Evolutionary conservation across 2,797 vertebrate genomes (phyloP).

Genomic region (Centroberyx gerrardi): DNA sequence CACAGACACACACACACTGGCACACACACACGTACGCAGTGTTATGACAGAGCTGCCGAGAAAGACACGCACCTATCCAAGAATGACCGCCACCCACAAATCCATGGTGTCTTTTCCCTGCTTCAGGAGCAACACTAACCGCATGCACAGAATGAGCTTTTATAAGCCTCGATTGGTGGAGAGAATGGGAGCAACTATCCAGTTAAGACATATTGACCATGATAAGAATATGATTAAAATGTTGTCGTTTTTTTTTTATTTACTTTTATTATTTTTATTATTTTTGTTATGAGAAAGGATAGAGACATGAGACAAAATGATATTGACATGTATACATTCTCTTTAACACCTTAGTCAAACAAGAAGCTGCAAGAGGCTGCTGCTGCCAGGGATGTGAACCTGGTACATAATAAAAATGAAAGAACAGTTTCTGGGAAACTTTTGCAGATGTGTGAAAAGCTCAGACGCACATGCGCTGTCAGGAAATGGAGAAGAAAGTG

Average conservation of each 20-base stretch:
- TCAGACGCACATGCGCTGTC: constrained; percentile 13
- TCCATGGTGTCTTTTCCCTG: constrained; percentile 30
- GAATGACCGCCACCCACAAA: constrained; percentile 36
- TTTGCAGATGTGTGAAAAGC: constrained; percentile 78
- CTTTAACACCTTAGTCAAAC: constrained; percentile 16
- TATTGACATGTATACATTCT: constrained; percentile 2
- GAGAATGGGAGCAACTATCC: constrained; percentile 42
- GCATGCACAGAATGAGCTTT: constrained; percentile 50
- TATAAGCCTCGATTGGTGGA: not conserved
- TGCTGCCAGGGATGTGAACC: too few species aligned
- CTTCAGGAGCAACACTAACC: constrained; percentile 67
- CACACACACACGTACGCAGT: constrained; percentile 1
- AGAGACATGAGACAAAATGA: constrained; percentile 8
- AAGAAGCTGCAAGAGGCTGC: not conserved
- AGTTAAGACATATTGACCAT: constrained; percentile 50
- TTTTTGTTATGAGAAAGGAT: constrained; percentile 19
- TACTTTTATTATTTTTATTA: constrained; percentile 47
- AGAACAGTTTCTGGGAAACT: constrained; percentile 58
- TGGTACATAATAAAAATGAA: constrained; percentile 14
- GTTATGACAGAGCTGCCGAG: constrained; percentile 60
- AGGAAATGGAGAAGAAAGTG: constrained; percentile 20
- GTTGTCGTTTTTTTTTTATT: constrained; percentile 33
- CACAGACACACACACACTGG: constrained; percentile 18
- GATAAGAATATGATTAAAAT: constrained; percentile 57
- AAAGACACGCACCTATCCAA: constrained; percentile 64